Percentiles rank a stretch among this genome's conserved stretches.
phyloP scores from a whole-genome alignment of 2,797 vertebrate genomes.

The Ctenochaetus hawaiiensis region DNA sequence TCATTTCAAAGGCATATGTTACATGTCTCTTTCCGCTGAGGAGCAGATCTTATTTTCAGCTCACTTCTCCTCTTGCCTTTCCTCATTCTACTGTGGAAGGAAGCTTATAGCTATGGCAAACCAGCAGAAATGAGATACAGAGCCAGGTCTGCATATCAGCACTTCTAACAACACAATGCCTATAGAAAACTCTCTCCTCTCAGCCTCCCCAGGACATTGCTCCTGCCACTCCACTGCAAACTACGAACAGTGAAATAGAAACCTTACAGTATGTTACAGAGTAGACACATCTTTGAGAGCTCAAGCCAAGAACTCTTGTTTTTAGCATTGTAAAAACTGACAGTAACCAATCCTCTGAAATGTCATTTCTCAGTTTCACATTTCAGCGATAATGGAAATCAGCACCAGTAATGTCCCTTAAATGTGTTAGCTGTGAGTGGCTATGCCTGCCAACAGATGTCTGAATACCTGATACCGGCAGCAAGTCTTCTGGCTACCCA shows the following conservation, averaged over 20 bases:
- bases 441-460: slow-evolving; percentile 70
- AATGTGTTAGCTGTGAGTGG: slow-evolving; percentile 66
- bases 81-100: slow-evolving; percentile 51
- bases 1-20: slow-evolving; percentile 19
- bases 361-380: slow-evolving; percentile 71
- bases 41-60: slow-evolving; percentile 41
- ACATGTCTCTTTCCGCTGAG: slow-evolving; percentile 15
- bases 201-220: slow-evolving; percentile 51
- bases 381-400: slow-evolving; percentile 78
- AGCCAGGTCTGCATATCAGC: slow-evolving; percentile 60
- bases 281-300: slow-evolving; percentile 29
- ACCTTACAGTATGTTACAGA: slow-evolving; percentile 35
- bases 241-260: slow-evolving; percentile 52
- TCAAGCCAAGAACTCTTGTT: slow-evolving; percentile 25
- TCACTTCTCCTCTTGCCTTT: slow-evolving; percentile 43
- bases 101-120: slow-evolving; percentile 57
- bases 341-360: slow-evolving; percentile 70
- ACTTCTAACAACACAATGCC: slow-evolving; percentile 63
- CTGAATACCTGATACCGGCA: slow-evolving; percentile 73
- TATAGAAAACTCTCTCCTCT: slow-evolving; percentile 55
- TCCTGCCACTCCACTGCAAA: slow-evolving; percentile 39
- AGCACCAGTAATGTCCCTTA: slow-evolving; percentile 63
- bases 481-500: slow-evolving; percentile 67
- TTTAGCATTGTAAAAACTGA: slow-evolving; percentile 65
- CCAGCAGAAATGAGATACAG: slow-evolving; percentile 69